phyloP scores from a whole-genome alignment of 2,113 vertebrate species.

The Vanacampus margaritifer region DNA sequence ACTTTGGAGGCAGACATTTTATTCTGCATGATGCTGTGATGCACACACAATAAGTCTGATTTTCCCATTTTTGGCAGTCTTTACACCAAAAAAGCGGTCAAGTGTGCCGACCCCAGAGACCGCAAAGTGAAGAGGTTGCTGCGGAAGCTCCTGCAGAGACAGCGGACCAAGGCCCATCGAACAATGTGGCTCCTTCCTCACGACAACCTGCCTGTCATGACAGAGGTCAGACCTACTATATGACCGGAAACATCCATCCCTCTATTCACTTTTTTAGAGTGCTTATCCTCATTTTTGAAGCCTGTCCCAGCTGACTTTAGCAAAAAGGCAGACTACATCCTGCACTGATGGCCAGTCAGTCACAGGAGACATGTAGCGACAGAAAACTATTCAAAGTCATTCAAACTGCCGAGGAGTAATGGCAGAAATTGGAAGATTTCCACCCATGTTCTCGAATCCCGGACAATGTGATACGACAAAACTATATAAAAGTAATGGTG shows the following conservation, averaged over 20 bases:
- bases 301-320: neutral
- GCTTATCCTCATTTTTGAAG: neutral
- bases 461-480: no score
- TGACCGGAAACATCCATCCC: neutral
- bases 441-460: no score
- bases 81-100: slow-evolving; percentile 78
- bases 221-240: slow-evolving; percentile 59
- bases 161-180: slow-evolving; percentile 59
- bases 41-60: slow-evolving; percentile 8
- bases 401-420: no score
- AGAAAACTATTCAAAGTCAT: no score
- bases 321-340: neutral
- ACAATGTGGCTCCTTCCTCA: slow-evolving; percentile 70
- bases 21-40: neutral
- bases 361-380: neutral
- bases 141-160: slow-evolving; percentile 69
- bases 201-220: slow-evolving; percentile 75
- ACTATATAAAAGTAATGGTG: no score
- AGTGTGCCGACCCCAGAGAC: slow-evolving; percentile 76
- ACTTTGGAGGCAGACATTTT: neutral
- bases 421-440: no score
- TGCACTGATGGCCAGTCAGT: neutral
- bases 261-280: neutral
- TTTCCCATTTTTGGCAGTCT: slow-evolving; percentile 55
- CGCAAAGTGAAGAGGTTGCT: slow-evolving; percentile 75